Percentiles rank a stretch among this genome's conserved stretches.
Evolutionary conservation across 2,888 invertebrate species (phyloP).

Genomic region (Orthosia incerta): DNA sequence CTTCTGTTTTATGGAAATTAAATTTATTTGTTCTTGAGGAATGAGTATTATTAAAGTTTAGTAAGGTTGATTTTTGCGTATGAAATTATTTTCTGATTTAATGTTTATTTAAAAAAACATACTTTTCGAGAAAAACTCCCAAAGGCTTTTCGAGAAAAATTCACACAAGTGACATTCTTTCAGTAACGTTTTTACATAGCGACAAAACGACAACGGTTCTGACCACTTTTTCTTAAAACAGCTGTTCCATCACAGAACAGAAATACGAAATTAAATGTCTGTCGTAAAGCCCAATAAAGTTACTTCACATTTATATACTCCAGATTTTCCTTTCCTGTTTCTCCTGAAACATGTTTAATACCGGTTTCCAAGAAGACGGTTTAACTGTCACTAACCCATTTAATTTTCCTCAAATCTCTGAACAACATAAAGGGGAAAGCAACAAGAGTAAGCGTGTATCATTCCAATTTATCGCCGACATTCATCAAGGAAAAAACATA

Average conservation of each 20-base stretch:
- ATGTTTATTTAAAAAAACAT: no score
- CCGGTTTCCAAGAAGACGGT: background rate
- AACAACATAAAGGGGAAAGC: background rate
- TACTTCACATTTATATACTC: background rate
- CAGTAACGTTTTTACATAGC: no score
- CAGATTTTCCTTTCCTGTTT: background rate
- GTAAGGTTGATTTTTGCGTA: background rate
- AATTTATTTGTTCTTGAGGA: constrained; percentile 8
- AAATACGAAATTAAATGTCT: no score
- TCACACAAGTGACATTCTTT: no score
- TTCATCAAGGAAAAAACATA: constrained; percentile 46
- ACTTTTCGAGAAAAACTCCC: no score
- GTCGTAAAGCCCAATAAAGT: no score
- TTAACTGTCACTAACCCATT: constrained; percentile 6
- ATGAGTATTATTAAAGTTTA: background rate
- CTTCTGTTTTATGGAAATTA: background rate
- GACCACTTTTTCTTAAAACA: no score
- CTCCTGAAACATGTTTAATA: background rate
- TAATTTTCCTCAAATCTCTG: background rate
- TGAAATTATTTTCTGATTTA: background rate
- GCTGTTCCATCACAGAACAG: no score
- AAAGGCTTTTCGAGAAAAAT: no score
- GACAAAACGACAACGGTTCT: no score
- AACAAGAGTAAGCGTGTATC: constrained; percentile 12
- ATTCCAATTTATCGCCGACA: constrained; percentile 44